phyloP scores from a whole-genome alignment of 2,797 vertebrate species.

The Heterohyrax brucei region DNA sequence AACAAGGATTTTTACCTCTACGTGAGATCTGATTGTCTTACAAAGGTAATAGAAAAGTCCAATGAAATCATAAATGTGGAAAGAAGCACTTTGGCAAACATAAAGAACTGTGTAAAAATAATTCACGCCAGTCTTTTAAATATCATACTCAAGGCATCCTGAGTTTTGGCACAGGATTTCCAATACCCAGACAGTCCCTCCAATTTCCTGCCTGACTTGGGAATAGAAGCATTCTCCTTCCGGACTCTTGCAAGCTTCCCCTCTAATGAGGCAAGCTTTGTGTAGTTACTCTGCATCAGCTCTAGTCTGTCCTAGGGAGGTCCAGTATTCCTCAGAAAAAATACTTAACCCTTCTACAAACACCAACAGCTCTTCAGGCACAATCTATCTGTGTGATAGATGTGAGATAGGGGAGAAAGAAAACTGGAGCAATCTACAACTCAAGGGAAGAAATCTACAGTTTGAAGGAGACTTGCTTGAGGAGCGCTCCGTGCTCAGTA shows the following conservation, averaged over 20 bases:
- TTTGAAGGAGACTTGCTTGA: constrained; percentile 63
- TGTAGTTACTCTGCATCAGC: constrained; percentile 58
- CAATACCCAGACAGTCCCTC: constrained; percentile 21
- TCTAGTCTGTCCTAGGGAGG: constrained; percentile 38
- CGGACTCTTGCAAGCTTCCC: constrained; percentile 43
- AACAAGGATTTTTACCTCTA: constrained; percentile 44
- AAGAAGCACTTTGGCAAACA: neutral
- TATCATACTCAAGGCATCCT: constrained; percentile 60
- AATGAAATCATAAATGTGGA: constrained; percentile 63
- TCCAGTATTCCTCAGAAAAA: constrained; percentile 43
- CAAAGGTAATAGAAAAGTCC: constrained; percentile 35
- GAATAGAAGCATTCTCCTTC: constrained; percentile 6
- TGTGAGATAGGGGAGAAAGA: constrained; percentile 30
- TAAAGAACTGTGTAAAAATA: constrained; percentile 39
- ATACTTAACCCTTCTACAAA: constrained; percentile 41
- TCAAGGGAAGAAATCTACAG: constrained; percentile 52
- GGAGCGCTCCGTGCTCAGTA: constrained; percentile 17
- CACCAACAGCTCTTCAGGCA: constrained; percentile 46
- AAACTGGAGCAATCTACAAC: constrained; percentile 35
- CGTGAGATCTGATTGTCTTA: constrained; percentile 14
- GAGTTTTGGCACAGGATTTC: constrained; percentile 58
- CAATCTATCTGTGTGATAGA: constrained; percentile 38
- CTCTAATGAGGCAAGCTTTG: constrained; percentile 62
- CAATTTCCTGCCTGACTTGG: constrained; percentile 42
- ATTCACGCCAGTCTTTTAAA: constrained; percentile 48